A percentile compares a stretch with the other conserved stretches of the same genome.
phyloP scores from a whole-genome alignment of 2,888 invertebrate genomes.

The Oeneis ivallda region DNA sequence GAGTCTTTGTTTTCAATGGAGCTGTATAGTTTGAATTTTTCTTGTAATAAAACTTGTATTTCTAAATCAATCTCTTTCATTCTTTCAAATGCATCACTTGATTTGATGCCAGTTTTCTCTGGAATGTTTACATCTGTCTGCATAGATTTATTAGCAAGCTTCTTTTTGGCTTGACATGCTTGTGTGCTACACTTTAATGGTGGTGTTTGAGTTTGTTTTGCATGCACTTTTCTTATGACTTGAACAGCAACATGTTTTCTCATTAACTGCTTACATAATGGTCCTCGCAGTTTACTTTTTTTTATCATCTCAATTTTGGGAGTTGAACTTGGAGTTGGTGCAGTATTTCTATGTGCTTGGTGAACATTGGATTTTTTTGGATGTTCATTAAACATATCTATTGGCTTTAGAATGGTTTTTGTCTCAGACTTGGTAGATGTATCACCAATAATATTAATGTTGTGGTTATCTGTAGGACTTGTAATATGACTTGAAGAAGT shows the following conservation, averaged over 20 bases:
- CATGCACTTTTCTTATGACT: constrained; percentile 49
- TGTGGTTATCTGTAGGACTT: constrained; percentile 56
- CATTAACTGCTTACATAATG: constrained; percentile 39
- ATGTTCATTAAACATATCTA: constrained; percentile 69
- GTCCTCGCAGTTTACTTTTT: constrained; percentile 46
- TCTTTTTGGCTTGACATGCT: constrained; percentile 58
- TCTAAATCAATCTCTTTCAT: constrained; percentile 84
- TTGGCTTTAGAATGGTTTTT: constrained; percentile 63
- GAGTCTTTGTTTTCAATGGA: constrained; percentile 68
- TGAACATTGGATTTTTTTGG: constrained; percentile 57
- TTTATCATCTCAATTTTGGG: constrained; percentile 47
- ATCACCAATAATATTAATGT: constrained; percentile 44
- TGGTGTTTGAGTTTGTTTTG: constrained; percentile 60
- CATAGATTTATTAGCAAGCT: constrained; percentile 44
- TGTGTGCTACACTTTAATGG: constrained; percentile 44
- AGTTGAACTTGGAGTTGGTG: constrained; percentile 42
- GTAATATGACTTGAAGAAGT: constrained; percentile 59
- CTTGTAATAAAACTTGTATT: constrained; percentile 79
- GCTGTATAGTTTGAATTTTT: constrained; percentile 81
- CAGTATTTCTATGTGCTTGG: constrained; percentile 65
- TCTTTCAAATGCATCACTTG: constrained; percentile 72
- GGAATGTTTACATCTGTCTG: constrained; percentile 57
- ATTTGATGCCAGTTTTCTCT: constrained; percentile 44
- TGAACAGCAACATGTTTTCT: constrained; percentile 53
- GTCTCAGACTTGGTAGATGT: constrained; percentile 53